Evolutionary conservation across 2,113 vertebrate species (phyloP), one percentile per base, ranked within the genome.

Genomic region (Indicator indicator): DNA sequence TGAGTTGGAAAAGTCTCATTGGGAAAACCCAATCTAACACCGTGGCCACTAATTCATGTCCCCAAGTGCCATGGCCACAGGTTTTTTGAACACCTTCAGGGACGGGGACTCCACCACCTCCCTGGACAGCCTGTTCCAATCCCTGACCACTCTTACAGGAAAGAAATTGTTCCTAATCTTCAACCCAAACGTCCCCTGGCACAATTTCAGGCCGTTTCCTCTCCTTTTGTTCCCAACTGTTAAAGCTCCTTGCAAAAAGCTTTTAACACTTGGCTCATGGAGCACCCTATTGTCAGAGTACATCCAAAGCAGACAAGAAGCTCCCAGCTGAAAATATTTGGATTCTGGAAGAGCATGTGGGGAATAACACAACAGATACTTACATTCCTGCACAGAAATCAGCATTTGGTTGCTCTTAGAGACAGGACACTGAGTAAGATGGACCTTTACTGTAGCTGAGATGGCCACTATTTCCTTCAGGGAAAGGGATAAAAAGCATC

Each of bases 371-470:
- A 64, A 56, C 11, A 30, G 11, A 40, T 3, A 59, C 11, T 38
- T 50, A 9, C 32, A 14, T 30, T 83, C 33, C 32, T 62, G 28
- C 0, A 0, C 3, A 33, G 48, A 75, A 84, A 78, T 64, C 70
- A 54, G 58, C 24, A 8, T 42, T n/a, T 48, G 55, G 9, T 20
- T 72, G 5, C 40, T 62, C 50, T 54, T 42, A 27, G 2, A 70
- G 44, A 26, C 27, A 19, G 59, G 48, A 16, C 0, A 1, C 32
- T 16, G 28, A 65, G n/a, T 3, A 20, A 23, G 54, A 33, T 5
- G 26, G 44, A 30, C 27, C 59, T 69, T 56, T 62, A 46, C 38
- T 40, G 60, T 56, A 13, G 16, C 24, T 28, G 50, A 21, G 19
- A 30, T 7, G 27, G 56, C 63, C 10, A 17, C 12, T 16, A 11